Base-by-base conservation (phyloP, 2,888 invertebrate species). In the Gandaritis pyraliata region DNA sequence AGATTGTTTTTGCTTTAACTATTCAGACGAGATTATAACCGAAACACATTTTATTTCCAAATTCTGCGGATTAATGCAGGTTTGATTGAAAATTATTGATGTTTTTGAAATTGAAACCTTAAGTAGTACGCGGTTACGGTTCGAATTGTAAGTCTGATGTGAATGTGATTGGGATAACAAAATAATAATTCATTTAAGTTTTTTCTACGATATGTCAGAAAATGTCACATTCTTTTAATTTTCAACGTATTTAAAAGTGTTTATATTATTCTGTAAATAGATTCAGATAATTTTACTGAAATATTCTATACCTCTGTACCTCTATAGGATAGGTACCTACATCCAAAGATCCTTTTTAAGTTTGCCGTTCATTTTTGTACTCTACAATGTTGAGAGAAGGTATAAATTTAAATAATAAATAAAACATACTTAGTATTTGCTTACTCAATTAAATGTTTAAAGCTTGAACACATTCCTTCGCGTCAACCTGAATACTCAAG, bases 111-210 rank as follows among this genome's bases (percentile, higher is more conserved):
- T 46, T 50, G 38, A 29, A 47, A 58, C 38, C 39, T 46, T 50
- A 52, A n/a, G 16, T 18, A 33, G 18, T 41, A 50, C 11, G 29
- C 7, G 23, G 12, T 50, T 39, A 55, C 46, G 18, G 33, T 48
- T 53, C 30, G n/a, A 53, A 62, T 53, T 54, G 50, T 51, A 58
- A 63, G 58, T 63, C 58, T 63, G 53, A 58, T 47, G 54, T 50
- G 50, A 41, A 46, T 58, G 54, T 61, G 53, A 61, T 52, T 48
- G 7, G 33, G 11, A 16, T 15, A 43, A 41, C 13, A 41, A 41
- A 41, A 15, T 41, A 13, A 33, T 33, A 33, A 33, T 33, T 41
- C 7, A 0, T 2, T 41, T 7, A 2, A 46, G 4, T n/a, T 46
- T 46, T 46, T n/a, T n/a, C n/a, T n/a, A n/a, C n/a, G 41, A 23